Percentiles rank a stretch among this genome's conserved stretches.
phyloP scores from a whole-genome alignment of 2,113 vertebrate species.

The Anguilla japonica region DNA sequence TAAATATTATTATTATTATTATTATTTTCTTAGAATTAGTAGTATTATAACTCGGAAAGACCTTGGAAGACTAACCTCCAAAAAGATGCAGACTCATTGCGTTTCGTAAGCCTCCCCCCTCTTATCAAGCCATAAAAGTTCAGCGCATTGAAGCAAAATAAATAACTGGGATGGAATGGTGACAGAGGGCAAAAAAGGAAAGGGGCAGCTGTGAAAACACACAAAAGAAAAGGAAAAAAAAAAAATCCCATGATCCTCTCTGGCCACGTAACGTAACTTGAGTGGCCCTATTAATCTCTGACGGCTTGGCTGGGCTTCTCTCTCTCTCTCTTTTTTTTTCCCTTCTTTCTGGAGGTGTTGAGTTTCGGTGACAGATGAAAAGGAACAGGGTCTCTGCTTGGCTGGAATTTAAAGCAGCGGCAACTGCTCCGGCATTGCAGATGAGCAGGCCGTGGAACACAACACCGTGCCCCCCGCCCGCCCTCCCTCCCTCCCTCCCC shows the following conservation, averaged over 20 bases:
- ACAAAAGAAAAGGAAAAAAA: constrained; percentile 31
- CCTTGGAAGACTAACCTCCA: neutral
- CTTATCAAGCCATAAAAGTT: neutral
- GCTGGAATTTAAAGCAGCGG: constrained; percentile 49
- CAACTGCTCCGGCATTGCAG: constrained; percentile 33
- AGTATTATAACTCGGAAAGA: neutral
- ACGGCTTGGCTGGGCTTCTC: constrained; percentile 30
- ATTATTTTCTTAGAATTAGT: neutral
- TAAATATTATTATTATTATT: too few relatives aligned
- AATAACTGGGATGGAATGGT: constrained; percentile 28
- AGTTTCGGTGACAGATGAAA: constrained; percentile 60
- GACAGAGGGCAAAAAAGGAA: neutral
- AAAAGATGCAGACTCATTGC: neutral
- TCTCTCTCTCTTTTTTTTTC: neutral
- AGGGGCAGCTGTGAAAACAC: constrained; percentile 59
- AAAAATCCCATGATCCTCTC: constrained; percentile 40
- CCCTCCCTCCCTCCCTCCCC: neutral
- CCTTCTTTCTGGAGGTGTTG: constrained; percentile 49
- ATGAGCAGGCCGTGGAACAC: constrained; percentile 23
- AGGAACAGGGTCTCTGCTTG: constrained; percentile 47
- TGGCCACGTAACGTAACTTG: constrained; percentile 48
- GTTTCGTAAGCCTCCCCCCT: neutral
- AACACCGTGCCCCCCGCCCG: neutral
- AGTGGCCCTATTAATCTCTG: constrained; percentile 54
- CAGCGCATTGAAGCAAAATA: constrained; percentile 14